Percentiles rank a stretch among this genome's conserved stretches.
phyloP scores from a whole-genome alignment of 2,797 vertebrate genomes.

The Enteromius mattozi region DNA sequence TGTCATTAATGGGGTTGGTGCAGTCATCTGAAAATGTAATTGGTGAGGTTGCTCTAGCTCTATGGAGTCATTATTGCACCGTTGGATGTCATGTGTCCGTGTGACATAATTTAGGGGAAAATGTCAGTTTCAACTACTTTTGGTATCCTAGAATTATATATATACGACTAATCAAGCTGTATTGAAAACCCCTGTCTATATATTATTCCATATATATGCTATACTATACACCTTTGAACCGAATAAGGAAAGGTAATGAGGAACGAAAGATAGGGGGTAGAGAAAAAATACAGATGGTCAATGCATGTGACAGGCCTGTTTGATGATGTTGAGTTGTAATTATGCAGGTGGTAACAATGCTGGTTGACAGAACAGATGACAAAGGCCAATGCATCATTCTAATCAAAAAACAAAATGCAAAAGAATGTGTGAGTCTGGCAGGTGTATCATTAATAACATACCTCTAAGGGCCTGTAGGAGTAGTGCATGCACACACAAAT shows the following conservation, averaged over 20 bases:
- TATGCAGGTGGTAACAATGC: conserved; percentile 92
- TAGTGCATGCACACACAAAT: conserved; percentile 15
- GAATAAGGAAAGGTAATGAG: conserved; percentile 63
- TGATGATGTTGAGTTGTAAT: conserved; percentile 88
- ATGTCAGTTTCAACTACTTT: conserved; percentile 54
- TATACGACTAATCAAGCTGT: conserved; percentile 38
- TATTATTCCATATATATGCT: conserved; percentile 38
- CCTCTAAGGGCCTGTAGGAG: conserved; percentile 74
- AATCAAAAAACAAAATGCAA: conserved; percentile 96
- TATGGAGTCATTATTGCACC: conserved; percentile 54
- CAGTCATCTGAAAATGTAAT: conserved; percentile 61
- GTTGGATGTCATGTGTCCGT: conserved; percentile 51
- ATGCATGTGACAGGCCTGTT: conserved; percentile 79
- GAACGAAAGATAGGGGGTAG: conserved; percentile 53
- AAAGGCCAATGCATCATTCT: conserved; percentile 93
- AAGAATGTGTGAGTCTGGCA: conserved; percentile 84
- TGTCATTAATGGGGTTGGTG: conserved; percentile 58
- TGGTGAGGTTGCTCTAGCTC: conserved; percentile 53
- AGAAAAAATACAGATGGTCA: conserved; percentile 70
- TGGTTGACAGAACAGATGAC: conserved; percentile 92
- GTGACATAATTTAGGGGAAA: conserved; percentile 55
- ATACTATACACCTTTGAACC: conserved; percentile 15
- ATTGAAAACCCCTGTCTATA: conserved; percentile 22
- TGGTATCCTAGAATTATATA: conserved; percentile 13
- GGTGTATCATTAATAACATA: conserved; percentile 89